Base-by-base conservation (phyloP, 2,797 vertebrate genomes). In the Liparis tanakae region DNA sequence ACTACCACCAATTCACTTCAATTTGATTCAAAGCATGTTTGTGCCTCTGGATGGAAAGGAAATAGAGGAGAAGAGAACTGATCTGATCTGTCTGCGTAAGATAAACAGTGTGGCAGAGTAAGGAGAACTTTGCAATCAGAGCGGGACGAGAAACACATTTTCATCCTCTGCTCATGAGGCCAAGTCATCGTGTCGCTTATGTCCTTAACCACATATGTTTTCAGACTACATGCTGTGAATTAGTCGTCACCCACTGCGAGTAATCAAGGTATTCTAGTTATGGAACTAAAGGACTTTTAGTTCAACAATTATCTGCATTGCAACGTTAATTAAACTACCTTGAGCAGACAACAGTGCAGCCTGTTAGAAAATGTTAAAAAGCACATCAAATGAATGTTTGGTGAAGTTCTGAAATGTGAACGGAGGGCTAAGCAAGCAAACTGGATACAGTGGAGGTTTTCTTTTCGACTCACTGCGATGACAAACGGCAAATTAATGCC, bases 11-110 rank as follows among this genome's bases (percentile, higher is more conserved):
- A 75, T 75, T 86, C 67, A 83, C 81, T 85, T 85, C 76, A 76
- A 78, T 86, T 84, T 84, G 86, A 88, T 89, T 85, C 80, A 84
- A 69, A 80, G 74, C 76, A 74, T 77, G 80, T 78, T 72, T 83
- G 82, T 63, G 82, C 80, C 74, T 61, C 78, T 79, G 79, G 83
- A 81, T 80, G 73, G 57, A 53, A 71, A 67, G 78, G 63, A 41
- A 83, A 80, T 48, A 37, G 53, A 22, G 17, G 67, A 72, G 72
- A 80, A 33, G 61, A 53, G 58, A 86, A 80, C 54, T 59, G 72
- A 82, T 74, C 74, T 17, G 15, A 63, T 84, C 50, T 56, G 61
- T 75, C 84, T 77, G 57, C 0, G 1, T 54, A 37, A 76, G 75
- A 87, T 66, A 48, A 86, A 79, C 67, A 67, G 51, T 3, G 53